Conservation (phyloP, 2,113 vertebrate species). For the Brachyistius frenatus region DNA sequence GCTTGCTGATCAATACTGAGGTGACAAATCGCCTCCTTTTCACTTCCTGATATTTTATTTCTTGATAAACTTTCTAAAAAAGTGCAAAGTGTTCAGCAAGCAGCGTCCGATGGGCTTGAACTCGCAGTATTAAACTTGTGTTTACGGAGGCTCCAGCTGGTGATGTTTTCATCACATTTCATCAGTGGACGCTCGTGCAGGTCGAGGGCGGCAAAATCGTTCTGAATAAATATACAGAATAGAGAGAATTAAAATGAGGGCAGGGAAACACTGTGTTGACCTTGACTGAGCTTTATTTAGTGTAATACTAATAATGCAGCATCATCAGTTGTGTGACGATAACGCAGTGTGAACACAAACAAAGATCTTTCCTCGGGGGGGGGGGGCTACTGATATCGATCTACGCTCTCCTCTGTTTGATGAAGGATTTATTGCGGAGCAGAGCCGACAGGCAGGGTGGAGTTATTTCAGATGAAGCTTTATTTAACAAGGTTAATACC, state of each 20-base stretch:
- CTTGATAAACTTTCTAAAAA: too few relatives aligned
- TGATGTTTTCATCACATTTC: too few relatives aligned
- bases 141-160: too few relatives aligned
- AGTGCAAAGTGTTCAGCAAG: too few relatives aligned
- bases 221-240: slow-evolving; percentile 12
- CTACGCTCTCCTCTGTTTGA: slow-evolving; percentile 55
- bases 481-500: slow-evolving; percentile 68
- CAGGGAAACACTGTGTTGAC: neutral
- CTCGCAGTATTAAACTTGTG: too few relatives aligned
- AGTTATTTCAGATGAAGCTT: slow-evolving; percentile 70
- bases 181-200: too few relatives aligned
- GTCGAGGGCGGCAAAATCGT: too few relatives aligned
- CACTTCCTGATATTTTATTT: too few relatives aligned
- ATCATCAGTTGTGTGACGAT: neutral
- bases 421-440: slow-evolving; percentile 57
- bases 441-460: slow-evolving; percentile 53
- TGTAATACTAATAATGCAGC: neutral
- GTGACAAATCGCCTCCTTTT: too few relatives aligned
- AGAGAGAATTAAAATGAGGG: neutral
- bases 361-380: neutral
- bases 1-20: too few relatives aligned
- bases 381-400: slow-evolving; percentile 58
- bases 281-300: slow-evolving; percentile 37
- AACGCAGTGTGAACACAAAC: slow-evolving; percentile 13
- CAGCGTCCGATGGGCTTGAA: too few relatives aligned